Base-by-base conservation (phyloP, 2,888 invertebrate species). In the Hipparchia sbordonii region DNA sequence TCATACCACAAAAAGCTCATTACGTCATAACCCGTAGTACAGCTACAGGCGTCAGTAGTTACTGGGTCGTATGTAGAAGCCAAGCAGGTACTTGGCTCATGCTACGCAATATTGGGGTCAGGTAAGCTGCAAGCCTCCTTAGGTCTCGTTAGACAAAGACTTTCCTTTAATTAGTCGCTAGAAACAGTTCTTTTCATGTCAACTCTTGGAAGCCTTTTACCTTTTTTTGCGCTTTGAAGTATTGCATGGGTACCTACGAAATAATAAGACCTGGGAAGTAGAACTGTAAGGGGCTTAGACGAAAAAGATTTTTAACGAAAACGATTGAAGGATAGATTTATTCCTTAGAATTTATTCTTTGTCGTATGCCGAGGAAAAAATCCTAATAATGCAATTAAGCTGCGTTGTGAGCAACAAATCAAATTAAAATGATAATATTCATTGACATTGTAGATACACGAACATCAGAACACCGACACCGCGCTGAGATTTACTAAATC, bases 131-230 rank as follows among this genome's bases (percentile, higher is more conserved):
- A 9, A 60, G 60, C 60, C n/a, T 45, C 2, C 45, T 46, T 9
- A 12, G 10, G 45, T 12, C 61, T 61, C 45, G 45, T 45, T 61
- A 60, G 6, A 61, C 61, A 61, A 61, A 61, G 61, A 9, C 61
- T 45, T 61, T 61, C 61, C 61, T 61, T 61, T 39, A 61, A 61
- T 61, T 61, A 61, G 61, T 61, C 39, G 61, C 61, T 46, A 39
- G 39, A 39, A 39, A 39, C 46, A 61, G 61, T 46, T 61, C 61
- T 61, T 39, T 61, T 61, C 61, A 61, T 46, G 46, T 61, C 61
- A 45, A n/a, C 61, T 46, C 45, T 61, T n/a, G 46, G 10, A 45
- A 12, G 3, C 61, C 46, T 61, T 45, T 61, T 61, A 61, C 61
- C 45, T 39, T 48, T 48, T 48, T 48, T 48, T 48, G 48, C 48